Percentiles rank a stretch among this genome's conserved stretches.
Evolutionary conservation across 2,113 vertebrate genomes (phyloP).

Genomic region (Tetraodon nigroviridis): DNA sequence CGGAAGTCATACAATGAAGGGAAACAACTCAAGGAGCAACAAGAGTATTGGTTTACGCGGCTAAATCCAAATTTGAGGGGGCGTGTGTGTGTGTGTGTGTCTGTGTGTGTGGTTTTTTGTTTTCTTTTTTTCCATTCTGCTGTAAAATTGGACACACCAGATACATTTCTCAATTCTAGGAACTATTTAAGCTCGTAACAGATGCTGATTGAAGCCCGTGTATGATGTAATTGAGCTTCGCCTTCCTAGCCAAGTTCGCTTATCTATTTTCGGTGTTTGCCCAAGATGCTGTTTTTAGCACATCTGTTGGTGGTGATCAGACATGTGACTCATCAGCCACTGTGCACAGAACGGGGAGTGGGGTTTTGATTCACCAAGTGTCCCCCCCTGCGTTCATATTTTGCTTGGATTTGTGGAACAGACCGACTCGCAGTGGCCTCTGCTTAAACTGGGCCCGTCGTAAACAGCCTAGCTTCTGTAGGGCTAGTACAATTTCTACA

Average conservation of each 20-base stretch:
- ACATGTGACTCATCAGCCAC: constrained; percentile 9
- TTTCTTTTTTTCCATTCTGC: background rate
- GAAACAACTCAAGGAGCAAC: constrained; percentile 21
- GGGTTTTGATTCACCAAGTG: constrained; percentile 5
- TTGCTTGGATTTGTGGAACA: background rate
- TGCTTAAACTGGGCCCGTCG: background rate
- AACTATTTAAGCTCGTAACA: constrained; percentile 3
- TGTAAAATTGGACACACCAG: background rate
- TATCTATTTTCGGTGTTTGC: constrained; percentile 36
- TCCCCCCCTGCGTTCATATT: constrained; percentile 1
- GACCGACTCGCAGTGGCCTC: background rate
- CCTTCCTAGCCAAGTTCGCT: constrained; percentile 6
- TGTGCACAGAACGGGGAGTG: background rate
- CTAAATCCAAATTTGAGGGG: constrained; percentile 17
- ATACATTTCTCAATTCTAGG: background rate
- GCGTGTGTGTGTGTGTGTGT: background rate
- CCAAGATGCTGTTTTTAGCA: constrained; percentile 27
- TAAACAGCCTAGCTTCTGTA: constrained; percentile 4
- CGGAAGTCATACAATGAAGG: constrained; percentile 13
- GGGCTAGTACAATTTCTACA: background rate
- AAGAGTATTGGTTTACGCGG: constrained; percentile 42
- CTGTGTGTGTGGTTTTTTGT: no score
- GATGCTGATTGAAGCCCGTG: constrained; percentile 11
- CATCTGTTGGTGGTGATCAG: constrained; percentile 25
- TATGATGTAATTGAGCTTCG: constrained; percentile 4